phyloP scores from a whole-genome alignment of 2,888 invertebrate species.

The Schrankia costaestrigalis region DNA sequence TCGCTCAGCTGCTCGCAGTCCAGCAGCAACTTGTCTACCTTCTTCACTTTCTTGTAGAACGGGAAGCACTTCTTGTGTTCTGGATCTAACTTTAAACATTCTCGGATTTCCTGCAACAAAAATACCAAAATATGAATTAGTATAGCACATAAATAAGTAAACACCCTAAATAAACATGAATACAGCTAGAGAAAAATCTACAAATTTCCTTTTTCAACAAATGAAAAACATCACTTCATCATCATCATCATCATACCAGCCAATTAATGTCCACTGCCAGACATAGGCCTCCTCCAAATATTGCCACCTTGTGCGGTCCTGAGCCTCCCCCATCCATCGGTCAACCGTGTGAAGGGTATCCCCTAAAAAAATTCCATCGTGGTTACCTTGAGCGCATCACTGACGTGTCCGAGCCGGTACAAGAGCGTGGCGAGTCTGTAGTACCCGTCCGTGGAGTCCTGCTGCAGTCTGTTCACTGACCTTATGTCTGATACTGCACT shows the following conservation, averaged over 20 bases:
- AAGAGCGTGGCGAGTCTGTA: slow-evolving; percentile 90
- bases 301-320: too few species aligned
- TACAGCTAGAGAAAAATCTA: too few species aligned
- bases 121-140: neutral
- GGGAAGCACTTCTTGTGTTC: slow-evolving; percentile 98
- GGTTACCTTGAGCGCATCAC: slow-evolving; percentile 89
- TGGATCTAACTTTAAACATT: slow-evolving; percentile 97
- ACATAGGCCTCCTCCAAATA: too few species aligned
- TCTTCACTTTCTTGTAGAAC: slow-evolving; percentile 97
- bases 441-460: slow-evolving; percentile 95
- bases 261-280: too few species aligned
- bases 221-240: too few species aligned
- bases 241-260: too few species aligned
- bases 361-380: neutral
- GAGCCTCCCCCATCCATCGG: too few species aligned
- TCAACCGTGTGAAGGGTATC: too few species aligned
- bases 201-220: too few species aligned
- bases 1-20: slow-evolving; percentile 83
- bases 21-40: slow-evolving; percentile 89
- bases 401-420: slow-evolving; percentile 95
- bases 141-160: neutral
- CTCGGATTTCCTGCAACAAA: slow-evolving; percentile 87
- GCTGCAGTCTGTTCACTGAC: slow-evolving; percentile 92
- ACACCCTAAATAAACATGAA: too few species aligned
- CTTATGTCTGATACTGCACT: slow-evolving; percentile 95